Evolutionary conservation across 2,888 invertebrate species (phyloP).

Genomic region (Nemotelus nigrinus): DNA sequence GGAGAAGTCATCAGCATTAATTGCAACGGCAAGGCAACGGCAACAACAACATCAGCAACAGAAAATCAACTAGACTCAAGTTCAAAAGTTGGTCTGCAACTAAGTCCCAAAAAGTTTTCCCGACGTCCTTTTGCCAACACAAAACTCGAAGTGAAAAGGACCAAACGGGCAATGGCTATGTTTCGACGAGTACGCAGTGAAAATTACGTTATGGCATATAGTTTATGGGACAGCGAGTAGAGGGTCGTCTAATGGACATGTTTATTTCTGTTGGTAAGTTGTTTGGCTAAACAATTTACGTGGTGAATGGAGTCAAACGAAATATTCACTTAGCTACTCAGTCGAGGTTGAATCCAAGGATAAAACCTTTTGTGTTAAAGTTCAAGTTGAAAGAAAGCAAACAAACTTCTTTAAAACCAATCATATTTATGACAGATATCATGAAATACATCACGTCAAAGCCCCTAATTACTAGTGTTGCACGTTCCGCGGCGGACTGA

Average conservation of each 20-base stretch:
- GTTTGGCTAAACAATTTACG: conserved; percentile 28
- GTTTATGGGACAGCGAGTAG: neutral
- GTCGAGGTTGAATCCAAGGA: too few relatives aligned
- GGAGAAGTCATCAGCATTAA: conserved; percentile 17
- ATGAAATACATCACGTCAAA: too few relatives aligned
- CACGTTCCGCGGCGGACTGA: conserved; percentile 42
- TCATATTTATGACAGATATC: too few relatives aligned
- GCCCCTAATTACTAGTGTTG: neutral
- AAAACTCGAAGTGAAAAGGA: neutral
- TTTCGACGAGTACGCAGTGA: neutral
- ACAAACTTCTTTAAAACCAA: too few relatives aligned
- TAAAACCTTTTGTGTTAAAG: too few relatives aligned
- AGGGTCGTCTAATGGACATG: conserved; percentile 19
- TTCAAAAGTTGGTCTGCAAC: conserved; percentile 25
- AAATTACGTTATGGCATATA: conserved; percentile 9
- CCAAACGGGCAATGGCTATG: neutral
- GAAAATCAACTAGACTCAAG: conserved; percentile 10
- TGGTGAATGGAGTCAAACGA: neutral
- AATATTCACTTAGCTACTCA: too few relatives aligned
- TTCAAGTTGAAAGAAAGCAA: too few relatives aligned
- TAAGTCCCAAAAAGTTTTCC: conserved; percentile 10
- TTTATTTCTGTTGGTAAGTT: conserved; percentile 22
- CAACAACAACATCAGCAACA: neutral
- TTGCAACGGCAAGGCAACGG: conserved; percentile 18
- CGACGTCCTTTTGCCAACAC: conserved; percentile 3